Base-by-base conservation (phyloP, 2,888 invertebrate genomes). In the Nesidiocoris tenuis region DNA sequence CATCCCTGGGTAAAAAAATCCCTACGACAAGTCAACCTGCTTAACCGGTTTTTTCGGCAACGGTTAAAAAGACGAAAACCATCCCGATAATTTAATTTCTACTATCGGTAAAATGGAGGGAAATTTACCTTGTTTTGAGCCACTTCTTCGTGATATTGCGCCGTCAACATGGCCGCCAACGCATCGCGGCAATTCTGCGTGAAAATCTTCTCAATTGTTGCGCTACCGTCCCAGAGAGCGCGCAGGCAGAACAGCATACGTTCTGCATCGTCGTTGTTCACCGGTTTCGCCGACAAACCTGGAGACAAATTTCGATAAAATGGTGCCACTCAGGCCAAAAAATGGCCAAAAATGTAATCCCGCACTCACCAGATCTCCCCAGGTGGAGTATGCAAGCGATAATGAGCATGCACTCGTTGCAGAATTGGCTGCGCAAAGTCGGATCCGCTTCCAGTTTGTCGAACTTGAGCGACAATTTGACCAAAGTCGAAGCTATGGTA, bases 261-360 rank as follows among this genome's bases (percentile, higher is more conserved):
- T 83, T 98, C 97, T 54, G 90, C 86, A 84, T 98, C 97, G 83
- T 99, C 98, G 81, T 97, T 95, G n/a, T 97, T 98, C 80, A 98
- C 94, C 0, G 91, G 89, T 83, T 91, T 91, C 0, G 86, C 83
- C 2, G 90, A 88, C 66, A 89, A 84, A 64, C 88, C 88, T 81
- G 82, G 81, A 80, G 82, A 82, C 66, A 12, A 25, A 75, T 56
- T 23, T n/a, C n/a, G n/a, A n/a, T n/a, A n/a, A n/a, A n/a, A n/a
- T n/a, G n/a, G n/a, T n/a, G n/a, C n/a, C n/a, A n/a, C n/a, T n/a
- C n/a, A n/a, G n/a, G n/a, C n/a, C n/a, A n/a, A n/a, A n/a, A n/a
- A n/a, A n/a, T n/a, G n/a, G n/a, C n/a, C n/a, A n/a, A n/a, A n/a
- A n/a, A n/a, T n/a, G n/a, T n/a, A 39, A 39, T 7, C 5, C 39